These are phyloP conservation scores for Steinernema feltiae DNA, from an alignment of 1,140 invertebrate species.

Conservation along the genomic window DNA sequence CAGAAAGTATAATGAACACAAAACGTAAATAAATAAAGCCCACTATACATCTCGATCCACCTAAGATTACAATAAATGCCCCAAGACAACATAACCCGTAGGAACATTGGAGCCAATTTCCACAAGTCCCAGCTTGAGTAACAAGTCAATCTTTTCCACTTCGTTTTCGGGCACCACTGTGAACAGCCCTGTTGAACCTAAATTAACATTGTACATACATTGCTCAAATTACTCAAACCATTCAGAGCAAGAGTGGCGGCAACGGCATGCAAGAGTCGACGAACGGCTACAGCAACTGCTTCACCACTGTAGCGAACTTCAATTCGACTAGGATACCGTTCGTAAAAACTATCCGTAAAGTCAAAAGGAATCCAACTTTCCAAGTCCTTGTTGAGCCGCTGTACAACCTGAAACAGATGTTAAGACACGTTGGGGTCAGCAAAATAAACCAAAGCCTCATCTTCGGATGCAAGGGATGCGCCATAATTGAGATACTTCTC, in stretches of 20 bases:
- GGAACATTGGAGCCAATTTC: background rate
- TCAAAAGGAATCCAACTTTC: background rate
- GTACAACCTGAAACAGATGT: background rate
- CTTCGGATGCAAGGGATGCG: background rate
- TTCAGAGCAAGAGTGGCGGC: background rate
- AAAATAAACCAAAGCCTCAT: background rate
- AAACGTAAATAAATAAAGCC: background rate
- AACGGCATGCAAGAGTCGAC: background rate
- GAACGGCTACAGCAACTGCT: background rate
- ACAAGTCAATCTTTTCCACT: background rate
- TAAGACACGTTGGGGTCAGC: background rate
- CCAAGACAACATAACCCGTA: background rate
- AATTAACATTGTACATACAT: background rate
- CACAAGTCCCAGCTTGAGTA: background rate
- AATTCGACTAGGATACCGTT: background rate
- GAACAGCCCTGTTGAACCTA: background rate
- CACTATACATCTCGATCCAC: too few species aligned
- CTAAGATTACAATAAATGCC: slow-evolving; percentile 9
- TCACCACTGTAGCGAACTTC: slow-evolving; percentile 2
- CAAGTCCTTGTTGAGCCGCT: background rate
- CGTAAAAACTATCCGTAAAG: background rate
- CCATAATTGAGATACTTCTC: background rate
- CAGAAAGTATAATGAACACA: too few species aligned
- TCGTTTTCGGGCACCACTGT: background rate
- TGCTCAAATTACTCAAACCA: background rate